Conservation (phyloP, 2,797 vertebrate species). For the Craterocephalus amniculus region DNA sequence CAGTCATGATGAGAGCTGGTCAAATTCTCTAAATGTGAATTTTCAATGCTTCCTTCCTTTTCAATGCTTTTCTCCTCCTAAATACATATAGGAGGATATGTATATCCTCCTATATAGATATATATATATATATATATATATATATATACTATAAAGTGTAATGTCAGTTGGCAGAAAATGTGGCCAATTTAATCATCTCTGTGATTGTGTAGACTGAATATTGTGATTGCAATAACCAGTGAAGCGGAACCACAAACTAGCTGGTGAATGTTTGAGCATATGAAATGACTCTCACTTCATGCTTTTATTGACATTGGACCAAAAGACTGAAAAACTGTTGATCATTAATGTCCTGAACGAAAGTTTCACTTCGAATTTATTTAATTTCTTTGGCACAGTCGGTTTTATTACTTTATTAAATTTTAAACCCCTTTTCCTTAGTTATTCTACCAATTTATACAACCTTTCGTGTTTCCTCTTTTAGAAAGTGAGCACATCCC, state of each 20-base stretch:
- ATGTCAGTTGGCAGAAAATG: background rate
- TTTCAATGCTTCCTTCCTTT: background rate
- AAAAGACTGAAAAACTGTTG: constrained; percentile 33
- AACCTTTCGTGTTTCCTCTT: constrained; percentile 37
- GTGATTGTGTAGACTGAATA: background rate
- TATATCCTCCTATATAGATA: too few species aligned
- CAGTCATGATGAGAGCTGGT: constrained; percentile 2
- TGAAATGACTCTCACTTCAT: constrained; percentile 16
- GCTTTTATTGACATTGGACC: constrained; percentile 42
- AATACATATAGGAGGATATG: too few species aligned
- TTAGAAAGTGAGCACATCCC: constrained; percentile 66
- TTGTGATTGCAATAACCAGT: background rate
- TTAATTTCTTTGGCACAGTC: background rate
- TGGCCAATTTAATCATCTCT: constrained; percentile 14
- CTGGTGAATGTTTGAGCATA: background rate
- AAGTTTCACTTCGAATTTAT: constrained; percentile 33
- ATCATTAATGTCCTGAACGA: constrained; percentile 46
- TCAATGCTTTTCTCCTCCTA: background rate
- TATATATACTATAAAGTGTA: too few species aligned
- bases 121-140: too few species aligned
- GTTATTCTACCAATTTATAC: constrained; percentile 15
- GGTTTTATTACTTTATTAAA: constrained; percentile 1
- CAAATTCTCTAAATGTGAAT: constrained; percentile 3
- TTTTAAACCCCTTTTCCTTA: constrained; percentile 1
- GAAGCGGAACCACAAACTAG: background rate